phyloP scores from a whole-genome alignment of 2,797 vertebrate genomes.

The Enteromius anoplus region DNA sequence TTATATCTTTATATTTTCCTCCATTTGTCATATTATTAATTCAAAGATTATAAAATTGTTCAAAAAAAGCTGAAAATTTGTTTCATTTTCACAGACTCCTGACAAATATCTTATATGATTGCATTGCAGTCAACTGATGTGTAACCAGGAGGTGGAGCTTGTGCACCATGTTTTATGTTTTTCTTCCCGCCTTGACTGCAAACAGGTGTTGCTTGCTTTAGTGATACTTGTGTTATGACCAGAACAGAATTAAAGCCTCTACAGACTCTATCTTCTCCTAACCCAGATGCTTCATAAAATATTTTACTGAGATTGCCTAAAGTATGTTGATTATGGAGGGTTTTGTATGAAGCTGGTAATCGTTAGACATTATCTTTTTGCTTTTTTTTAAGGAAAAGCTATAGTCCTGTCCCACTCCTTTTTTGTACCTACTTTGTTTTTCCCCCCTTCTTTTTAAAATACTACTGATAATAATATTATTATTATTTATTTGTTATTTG shows the following conservation, averaged over 20 bases:
- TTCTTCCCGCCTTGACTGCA: not conserved
- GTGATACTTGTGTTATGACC: not conserved
- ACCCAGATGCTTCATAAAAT: not conserved
- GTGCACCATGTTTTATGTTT: not conserved
- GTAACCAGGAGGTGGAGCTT: not conserved
- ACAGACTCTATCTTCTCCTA: not conserved
- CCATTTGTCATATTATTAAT: not conserved
- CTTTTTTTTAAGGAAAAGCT: not conserved
- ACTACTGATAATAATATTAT: not conserved
- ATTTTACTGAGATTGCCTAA: not conserved
- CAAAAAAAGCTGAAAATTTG: not conserved
- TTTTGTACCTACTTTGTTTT: not conserved
- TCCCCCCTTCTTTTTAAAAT: too few relatives aligned
- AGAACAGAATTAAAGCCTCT: not conserved
- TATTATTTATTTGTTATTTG: not conserved
- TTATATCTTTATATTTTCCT: not conserved
- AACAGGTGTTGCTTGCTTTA: conserved; percentile 1
- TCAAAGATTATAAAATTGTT: not conserved
- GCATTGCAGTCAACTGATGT: not conserved
- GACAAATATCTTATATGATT: not conserved
- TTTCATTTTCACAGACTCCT: not conserved
- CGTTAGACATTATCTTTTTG: not conserved
- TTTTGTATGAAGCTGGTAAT: not conserved
- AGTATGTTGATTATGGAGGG: not conserved
- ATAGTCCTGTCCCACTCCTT: not conserved